Conservation (phyloP, 2,797 vertebrate species). For the Spheniscus humboldti region DNA sequence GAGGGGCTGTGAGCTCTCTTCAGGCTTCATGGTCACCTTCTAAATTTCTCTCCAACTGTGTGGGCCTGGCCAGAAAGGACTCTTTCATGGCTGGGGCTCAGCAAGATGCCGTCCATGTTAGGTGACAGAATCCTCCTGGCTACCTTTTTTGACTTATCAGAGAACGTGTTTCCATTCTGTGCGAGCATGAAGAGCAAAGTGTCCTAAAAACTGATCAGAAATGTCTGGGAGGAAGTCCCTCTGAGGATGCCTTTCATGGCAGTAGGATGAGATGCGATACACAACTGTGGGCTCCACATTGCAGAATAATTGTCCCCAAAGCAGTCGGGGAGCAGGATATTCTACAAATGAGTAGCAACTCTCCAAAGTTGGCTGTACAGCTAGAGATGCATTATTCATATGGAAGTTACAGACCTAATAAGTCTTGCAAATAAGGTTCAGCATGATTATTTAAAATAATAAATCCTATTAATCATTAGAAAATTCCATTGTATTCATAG, state of each 20-base stretch:
- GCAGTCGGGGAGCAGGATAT: neutral
- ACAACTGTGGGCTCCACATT: rapidly evolving
- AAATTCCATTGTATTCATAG: slow-evolving; percentile 9
- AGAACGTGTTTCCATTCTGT: neutral
- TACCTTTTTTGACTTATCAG: neutral
- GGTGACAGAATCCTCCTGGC: neutral
- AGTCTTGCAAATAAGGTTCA: slow-evolving; percentile 4
- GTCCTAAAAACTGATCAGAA: neutral
- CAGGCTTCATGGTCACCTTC: neutral
- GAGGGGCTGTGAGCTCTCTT: neutral
- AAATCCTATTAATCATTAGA: slow-evolving; percentile 25
- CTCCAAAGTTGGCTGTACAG: neutral
- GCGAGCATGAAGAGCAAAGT: neutral
- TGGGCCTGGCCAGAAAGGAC: neutral
- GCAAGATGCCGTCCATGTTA: neutral
- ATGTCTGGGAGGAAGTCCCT: neutral
- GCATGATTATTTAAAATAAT: slow-evolving; percentile 34
- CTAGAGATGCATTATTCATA: neutral
- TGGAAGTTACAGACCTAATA: neutral
- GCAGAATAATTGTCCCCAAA: neutral
- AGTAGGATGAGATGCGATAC: neutral
- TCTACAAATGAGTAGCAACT: neutral
- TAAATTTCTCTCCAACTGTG: neutral
- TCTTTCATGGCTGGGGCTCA: neutral
- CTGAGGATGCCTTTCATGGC: neutral